Evolutionary conservation across 2,113 vertebrate species (phyloP).

Genomic region (Bambusicola thoracicus): DNA sequence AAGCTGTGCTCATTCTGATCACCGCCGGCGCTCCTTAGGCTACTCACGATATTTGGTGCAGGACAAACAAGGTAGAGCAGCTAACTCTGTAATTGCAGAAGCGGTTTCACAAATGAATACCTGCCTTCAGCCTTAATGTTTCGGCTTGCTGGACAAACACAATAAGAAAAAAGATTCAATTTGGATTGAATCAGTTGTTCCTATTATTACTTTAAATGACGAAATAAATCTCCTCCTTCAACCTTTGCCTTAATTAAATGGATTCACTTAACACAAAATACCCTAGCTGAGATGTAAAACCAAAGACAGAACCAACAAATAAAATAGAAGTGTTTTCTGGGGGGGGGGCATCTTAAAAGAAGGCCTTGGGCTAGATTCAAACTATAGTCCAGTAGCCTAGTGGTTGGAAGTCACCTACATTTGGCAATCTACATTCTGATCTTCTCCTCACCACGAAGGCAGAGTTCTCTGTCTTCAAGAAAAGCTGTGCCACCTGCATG

Average conservation of each 20-base stretch:
- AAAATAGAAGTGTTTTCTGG: background rate
- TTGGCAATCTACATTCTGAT: background rate
- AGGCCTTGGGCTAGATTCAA: background rate
- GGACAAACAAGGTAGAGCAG: background rate
- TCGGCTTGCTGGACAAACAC: background rate
- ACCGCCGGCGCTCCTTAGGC: background rate
- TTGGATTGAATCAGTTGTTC: background rate
- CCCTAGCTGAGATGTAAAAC: background rate
- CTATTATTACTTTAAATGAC: slow-evolving; percentile 19
- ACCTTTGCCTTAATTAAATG: background rate
- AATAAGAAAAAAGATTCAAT: slow-evolving; percentile 1
- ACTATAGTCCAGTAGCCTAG: background rate
- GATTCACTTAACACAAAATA: background rate
- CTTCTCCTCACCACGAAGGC: background rate
- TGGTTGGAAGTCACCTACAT: background rate
- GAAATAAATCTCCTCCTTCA: slow-evolving; percentile 13
- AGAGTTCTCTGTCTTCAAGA: background rate
- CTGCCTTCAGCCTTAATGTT: background rate
- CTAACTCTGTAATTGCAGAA: background rate
- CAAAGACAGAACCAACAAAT: background rate
- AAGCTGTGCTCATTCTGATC: background rate
- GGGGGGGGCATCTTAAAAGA: background rate
- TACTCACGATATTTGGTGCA: background rate
- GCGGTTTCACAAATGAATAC: background rate
- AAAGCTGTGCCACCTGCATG: background rate